phyloP scores from a whole-genome alignment of 2,113 vertebrate species.

The Ochotona curzoniae region DNA sequence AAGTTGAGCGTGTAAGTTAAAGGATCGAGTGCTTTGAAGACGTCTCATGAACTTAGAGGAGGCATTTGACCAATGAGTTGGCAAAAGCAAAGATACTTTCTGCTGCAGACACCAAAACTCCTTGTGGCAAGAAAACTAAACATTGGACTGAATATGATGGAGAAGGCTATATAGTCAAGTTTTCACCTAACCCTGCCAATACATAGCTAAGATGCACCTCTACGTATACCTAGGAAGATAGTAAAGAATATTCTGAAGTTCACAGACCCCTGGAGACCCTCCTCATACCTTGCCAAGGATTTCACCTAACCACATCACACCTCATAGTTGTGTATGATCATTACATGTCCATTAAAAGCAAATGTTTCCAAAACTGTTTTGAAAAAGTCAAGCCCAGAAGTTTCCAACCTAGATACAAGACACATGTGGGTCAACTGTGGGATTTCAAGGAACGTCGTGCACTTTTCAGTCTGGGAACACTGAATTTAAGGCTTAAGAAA shows the following conservation, averaged over 20 bases:
- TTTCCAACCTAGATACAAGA: background rate
- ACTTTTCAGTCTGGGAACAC: constrained; percentile 40
- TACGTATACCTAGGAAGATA: background rate
- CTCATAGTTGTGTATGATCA: too few relatives aligned
- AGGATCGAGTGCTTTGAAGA: constrained; percentile 51
- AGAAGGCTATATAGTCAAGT: background rate
- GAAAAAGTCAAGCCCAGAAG: background rate
- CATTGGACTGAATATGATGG: background rate
- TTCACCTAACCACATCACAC: too few relatives aligned
- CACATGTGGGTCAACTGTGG: background rate
- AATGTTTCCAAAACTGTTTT: too few relatives aligned
- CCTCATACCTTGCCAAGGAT: background rate
- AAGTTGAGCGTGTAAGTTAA: background rate
- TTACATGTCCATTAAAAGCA: too few relatives aligned
- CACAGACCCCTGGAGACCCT: background rate
- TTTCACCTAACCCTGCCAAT: background rate
- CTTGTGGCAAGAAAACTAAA: background rate
- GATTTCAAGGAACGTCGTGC: constrained; percentile 30
- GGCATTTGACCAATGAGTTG: background rate
- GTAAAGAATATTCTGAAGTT: background rate
- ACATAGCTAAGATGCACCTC: background rate
- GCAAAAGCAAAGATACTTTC: constrained; percentile 16
- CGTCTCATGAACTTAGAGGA: background rate
- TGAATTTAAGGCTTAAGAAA: background rate
- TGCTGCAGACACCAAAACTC: background rate